Percentiles rank a stretch among this genome's conserved stretches.
Conservation (phyloP, 2,888 invertebrate species). For the Corythucha ciliata region DNA sequence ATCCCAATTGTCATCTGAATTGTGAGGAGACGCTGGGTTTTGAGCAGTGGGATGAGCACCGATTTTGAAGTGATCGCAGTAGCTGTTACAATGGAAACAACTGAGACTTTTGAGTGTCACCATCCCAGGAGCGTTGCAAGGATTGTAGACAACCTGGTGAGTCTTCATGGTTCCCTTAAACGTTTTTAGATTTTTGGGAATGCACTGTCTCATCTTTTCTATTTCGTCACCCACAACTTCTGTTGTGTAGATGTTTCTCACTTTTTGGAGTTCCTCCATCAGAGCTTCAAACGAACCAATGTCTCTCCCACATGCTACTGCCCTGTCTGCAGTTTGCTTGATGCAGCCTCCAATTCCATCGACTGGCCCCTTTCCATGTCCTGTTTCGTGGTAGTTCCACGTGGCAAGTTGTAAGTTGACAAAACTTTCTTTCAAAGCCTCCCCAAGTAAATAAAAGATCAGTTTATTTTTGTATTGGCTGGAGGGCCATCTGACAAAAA, state of each 20-base stretch:
- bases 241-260: background rate
- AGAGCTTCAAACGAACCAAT: background rate
- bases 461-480: conserved; percentile 9
- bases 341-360: background rate
- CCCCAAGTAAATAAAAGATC: background rate
- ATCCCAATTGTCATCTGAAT: background rate
- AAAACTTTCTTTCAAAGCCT: background rate
- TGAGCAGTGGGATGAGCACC: background rate
- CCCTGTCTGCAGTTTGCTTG: background rate
- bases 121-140: background rate
- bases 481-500: conserved; percentile 9
- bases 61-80: background rate
- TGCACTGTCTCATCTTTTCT: background rate
- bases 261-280: background rate
- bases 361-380: conserved; percentile 1
- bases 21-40: background rate
- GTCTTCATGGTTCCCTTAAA: conserved; percentile 13
- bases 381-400: background rate
- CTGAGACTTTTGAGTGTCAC: conserved; percentile 9
- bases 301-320: background rate
- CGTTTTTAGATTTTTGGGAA: background rate
- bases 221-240: background rate
- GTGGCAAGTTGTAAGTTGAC: background rate
- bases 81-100: background rate
- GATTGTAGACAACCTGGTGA: background rate